A percentile compares a stretch with the other conserved stretches of the same genome.
These are phyloP conservation scores for Calyptomena viridis DNA, from an alignment of 2,113 vertebrate genomes.

Conservation along the genomic window DNA sequence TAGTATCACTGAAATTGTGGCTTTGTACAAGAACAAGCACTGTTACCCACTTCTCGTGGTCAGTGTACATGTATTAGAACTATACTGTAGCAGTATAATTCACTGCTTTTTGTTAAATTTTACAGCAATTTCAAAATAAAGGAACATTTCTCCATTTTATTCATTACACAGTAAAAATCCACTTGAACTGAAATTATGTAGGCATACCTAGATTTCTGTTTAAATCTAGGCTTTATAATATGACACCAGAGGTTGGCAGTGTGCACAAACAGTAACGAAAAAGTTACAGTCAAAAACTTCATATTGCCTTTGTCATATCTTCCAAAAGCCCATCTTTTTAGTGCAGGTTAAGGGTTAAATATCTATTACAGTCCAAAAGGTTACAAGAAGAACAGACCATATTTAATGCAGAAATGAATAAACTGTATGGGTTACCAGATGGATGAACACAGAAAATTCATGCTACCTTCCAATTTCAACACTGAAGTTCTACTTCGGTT, in stretches of 20 bases:
- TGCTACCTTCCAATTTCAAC: neutral
- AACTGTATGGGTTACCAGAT: neutral
- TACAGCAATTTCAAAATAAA: neutral
- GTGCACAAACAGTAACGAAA: neutral
- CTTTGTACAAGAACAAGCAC: neutral
- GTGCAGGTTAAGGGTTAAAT: neutral
- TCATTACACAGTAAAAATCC: neutral
- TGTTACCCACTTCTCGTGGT: neutral
- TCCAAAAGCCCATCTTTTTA: neutral
- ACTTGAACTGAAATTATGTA: neutral
- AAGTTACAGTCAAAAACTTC: neutral
- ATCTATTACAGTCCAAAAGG: neutral
- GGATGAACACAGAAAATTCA: neutral
- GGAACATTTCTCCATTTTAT: neutral
- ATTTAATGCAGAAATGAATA: neutral
- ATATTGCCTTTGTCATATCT: neutral
- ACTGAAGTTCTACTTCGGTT: neutral
- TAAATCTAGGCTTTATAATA: neutral
- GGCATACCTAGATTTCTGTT: neutral
- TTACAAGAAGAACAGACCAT: neutral
- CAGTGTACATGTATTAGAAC: neutral
- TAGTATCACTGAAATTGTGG: neutral
- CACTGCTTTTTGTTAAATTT: neutral
- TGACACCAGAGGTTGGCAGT: rapidly evolving
- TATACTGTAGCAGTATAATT: neutral